Evolutionary conservation across 2,113 vertebrate genomes (phyloP), one percentile per base, ranked within the genome.

Genomic region (Calyptomena viridis): DNA sequence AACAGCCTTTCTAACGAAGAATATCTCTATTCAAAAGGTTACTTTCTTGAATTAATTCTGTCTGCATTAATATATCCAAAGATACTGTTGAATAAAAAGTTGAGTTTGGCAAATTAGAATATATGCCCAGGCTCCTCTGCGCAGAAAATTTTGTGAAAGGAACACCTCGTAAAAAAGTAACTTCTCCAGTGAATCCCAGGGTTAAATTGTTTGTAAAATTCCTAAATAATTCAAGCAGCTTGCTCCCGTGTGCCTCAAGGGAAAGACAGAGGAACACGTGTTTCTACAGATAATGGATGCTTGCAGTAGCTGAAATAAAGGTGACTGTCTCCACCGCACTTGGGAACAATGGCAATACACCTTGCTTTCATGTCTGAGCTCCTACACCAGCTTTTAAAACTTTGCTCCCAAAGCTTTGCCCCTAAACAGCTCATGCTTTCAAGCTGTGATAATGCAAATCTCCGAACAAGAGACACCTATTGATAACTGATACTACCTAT

Each of bases 91-190:
- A 75, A 63, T 27, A 44, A 78, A 75, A 47, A 9, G 9, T 10
- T 46, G 33, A 68, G 15, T 73, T 66, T 55, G 37, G 52, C 33
- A 69, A 9, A 74, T 50, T 1, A 39, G 40, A 23, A 31, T n/a
- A 22, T 5, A 28, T 50, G 24, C 5, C 47, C 33, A 37, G 2
- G 42, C 23, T 68, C 33, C 28, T 4, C 14, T n/a, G 27, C 60
- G 25, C 58, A 83, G 30, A 80, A 64, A 88, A 71, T 1, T 0
- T 13, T 7, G 5, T 17, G 22, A 47, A 49, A 46, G 35, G 27
- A 75, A 24, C 0, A 0, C 1, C 16, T 40, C 4, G 7, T 33
- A n/a, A 8, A 60, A 37, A 60, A 83, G 14, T 52, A 27, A 35
- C 27, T 53, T 63, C 47, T 46, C 33, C 44, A 47, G 44, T 19